These are phyloP conservation scores for Mesoligia furuncula DNA, from an alignment of 2,888 invertebrate genomes.

Conservation along the genomic window DNA sequence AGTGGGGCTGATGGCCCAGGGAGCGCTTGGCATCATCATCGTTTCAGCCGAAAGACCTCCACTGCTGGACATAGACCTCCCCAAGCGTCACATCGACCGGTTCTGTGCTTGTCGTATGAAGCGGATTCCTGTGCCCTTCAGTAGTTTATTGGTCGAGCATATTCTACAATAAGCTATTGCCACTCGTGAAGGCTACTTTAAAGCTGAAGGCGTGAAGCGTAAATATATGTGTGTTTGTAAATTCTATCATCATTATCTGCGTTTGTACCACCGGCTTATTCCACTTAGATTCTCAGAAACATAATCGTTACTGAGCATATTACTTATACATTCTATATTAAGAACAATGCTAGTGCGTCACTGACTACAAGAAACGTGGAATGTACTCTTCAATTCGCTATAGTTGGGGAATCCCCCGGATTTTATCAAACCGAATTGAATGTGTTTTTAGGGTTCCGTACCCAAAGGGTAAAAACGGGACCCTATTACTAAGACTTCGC, in stretches of 20 bases:
- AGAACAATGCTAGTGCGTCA: conserved; percentile 28
- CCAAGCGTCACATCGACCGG: not conserved
- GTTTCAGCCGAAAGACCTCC: not conserved
- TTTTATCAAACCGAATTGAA: not conserved
- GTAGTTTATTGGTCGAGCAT: not conserved
- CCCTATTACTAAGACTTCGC: too few species aligned
- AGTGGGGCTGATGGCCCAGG: not conserved
- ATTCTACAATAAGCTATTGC: too few species aligned
- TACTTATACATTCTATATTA: not conserved
- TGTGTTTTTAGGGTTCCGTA: too few species aligned
- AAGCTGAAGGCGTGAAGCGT: too few species aligned
- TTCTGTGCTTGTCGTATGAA: not conserved
- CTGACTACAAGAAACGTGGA: conserved; percentile 2
- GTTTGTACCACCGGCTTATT: not conserved
- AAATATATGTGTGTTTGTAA: not conserved
- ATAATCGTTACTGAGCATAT: conserved; percentile 4
- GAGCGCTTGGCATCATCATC: not conserved
- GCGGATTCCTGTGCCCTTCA: not conserved
- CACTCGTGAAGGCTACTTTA: not conserved
- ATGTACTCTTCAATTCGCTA: not conserved
- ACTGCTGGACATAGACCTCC: not conserved
- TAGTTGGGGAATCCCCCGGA: conserved; percentile 6
- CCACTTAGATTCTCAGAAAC: conserved; percentile 23
- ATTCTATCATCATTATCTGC: not conserved
- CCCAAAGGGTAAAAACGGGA: too few species aligned